Conservation (phyloP, 2,113 vertebrate species). For the Lophotis ruficrista region DNA sequence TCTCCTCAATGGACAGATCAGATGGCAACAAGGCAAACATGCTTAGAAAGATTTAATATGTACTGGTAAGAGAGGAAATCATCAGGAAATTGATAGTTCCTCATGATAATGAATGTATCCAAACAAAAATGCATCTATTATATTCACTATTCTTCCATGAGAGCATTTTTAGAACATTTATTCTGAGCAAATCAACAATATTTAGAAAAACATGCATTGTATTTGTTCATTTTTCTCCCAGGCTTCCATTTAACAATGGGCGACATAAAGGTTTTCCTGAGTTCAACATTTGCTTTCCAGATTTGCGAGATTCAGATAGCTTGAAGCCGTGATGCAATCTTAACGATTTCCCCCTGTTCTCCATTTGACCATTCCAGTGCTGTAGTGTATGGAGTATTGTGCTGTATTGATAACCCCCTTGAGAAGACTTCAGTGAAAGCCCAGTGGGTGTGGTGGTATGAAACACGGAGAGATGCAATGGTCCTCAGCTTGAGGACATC, state of each 20-base stretch:
- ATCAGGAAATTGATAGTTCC: not conserved
- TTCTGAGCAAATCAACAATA: not conserved
- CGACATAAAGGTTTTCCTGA: conserved; percentile 34
- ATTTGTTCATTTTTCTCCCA: conserved; percentile 34
- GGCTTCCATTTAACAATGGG: conserved; percentile 50
- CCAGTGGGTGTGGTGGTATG: not conserved
- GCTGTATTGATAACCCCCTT: not conserved
- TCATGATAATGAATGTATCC: not conserved
- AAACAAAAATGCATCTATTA: not conserved
- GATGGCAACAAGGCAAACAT: not conserved
- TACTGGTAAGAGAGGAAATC: not conserved
- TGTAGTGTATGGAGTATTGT: not conserved
- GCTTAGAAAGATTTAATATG: not conserved
- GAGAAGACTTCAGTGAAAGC: conserved; percentile 5
- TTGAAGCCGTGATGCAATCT: conserved; percentile 17
- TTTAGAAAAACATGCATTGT: conserved; percentile 4
- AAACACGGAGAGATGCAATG: rapidly evolving
- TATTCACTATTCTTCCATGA: not conserved
- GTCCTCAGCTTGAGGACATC: not conserved
- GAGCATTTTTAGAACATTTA: conserved; percentile 28
- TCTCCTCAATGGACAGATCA: not conserved
- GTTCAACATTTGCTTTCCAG: conserved; percentile 47
- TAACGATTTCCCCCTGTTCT: conserved; percentile 53
- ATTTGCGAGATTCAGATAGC: not conserved
- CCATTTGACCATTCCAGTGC: not conserved